Conservation (phyloP, 2,113 vertebrate species). For the Theropithecus gelada region DNA sequence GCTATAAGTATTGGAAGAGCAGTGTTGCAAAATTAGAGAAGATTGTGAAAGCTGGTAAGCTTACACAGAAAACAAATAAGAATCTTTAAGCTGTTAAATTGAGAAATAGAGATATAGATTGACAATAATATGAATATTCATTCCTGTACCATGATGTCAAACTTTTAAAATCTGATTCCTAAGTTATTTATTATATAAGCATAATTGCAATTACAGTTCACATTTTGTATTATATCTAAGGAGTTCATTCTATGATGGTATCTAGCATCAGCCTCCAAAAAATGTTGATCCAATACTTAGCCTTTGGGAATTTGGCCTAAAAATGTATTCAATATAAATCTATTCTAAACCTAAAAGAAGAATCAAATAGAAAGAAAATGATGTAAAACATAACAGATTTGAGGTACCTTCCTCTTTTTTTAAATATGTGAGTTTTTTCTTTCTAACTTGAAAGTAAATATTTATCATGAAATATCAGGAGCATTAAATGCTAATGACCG, state of each 20-base stretch:
- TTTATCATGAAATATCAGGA: neutral
- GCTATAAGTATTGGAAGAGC: neutral
- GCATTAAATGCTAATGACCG: neutral
- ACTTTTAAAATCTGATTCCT: neutral
- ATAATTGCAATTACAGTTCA: neutral
- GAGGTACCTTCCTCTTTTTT: constrained; percentile 23
- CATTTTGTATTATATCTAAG: neutral
- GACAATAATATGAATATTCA: neutral
- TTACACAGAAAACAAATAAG: neutral
- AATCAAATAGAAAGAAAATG: neutral
- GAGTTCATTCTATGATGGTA: neutral
- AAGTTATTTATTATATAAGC: neutral
- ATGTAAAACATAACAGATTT: neutral
- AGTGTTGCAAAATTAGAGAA: neutral
- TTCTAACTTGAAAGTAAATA: constrained; percentile 43
- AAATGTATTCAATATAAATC: neutral
- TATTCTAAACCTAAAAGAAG: constrained; percentile 7
- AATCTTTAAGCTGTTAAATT: constrained; percentile 3
- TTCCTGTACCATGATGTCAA: neutral
- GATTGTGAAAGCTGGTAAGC: neutral
- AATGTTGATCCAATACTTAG: neutral
- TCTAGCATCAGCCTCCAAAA: constrained; percentile 22
- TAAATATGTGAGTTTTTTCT: constrained; percentile 8
- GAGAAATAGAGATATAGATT: neutral
- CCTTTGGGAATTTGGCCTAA: neutral